Base-by-base conservation (phyloP, 2,888 invertebrate genomes). In the Pyrochroa serraticornis region DNA sequence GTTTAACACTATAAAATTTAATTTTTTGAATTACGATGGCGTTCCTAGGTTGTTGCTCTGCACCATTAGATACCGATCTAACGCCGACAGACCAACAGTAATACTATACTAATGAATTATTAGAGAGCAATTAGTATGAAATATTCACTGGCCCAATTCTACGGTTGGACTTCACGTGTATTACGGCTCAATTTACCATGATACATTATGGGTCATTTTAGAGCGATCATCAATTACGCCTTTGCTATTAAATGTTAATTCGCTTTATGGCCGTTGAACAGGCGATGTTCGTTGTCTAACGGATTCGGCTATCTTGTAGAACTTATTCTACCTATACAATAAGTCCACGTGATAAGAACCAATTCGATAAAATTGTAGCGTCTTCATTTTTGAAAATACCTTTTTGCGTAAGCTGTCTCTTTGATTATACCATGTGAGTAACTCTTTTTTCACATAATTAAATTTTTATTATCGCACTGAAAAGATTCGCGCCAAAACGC, bases 101-200 rank as follows among this genome's bases (percentile, higher is more conserved):
- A 38, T 37, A 44, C 38, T 52, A 41, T 43, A 48, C 45, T 58
- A 58, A 54, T 63, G 58, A 57, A 52, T 52, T 53, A 61, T 63
- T 49, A 61, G 44, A 50, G 58, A 54, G 42, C 52, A 56, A 61
- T 61, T 63, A 54, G 48, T 34, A 39, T 61, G 53, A 61, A 53
- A 56, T 58, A 63, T 58, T 56, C 51, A 58, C 49, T 39, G 42
- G 43, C 33, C 57, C 14, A 51, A 51, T 58, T 58, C 51, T 31
- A 22, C 32, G n/a, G 36, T 46, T 45, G 42, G 45, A 46, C 56
- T 33, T 35, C 41, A 39, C 14, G 30, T 22, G 46, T 58, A 45
- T 22, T 43, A 58, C 46, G 52, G 47, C 57, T 58, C 13, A 43
- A 52, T 52, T 52, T 47, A 47, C 41, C 51, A 47, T 58, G 57